Evolutionary conservation across 2,888 invertebrate genomes (phyloP).

Genomic region (Xestobium rufovillosum): DNA sequence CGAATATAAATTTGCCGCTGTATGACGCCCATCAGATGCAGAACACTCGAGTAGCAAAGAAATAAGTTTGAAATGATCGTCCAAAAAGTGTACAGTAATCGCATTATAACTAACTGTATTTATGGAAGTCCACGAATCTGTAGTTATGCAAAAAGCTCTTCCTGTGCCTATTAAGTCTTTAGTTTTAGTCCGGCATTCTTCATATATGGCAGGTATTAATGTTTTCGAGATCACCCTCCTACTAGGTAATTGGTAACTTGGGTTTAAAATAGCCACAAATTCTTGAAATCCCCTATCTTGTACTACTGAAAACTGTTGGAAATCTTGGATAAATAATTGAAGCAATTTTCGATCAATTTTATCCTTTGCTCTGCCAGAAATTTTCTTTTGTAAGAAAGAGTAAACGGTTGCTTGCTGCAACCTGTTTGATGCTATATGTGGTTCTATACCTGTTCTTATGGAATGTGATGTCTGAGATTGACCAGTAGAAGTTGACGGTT

Average conservation of each 20-base stretch:
- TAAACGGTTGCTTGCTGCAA: constrained; percentile 1
- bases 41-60: constrained; percentile 1
- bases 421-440: not conserved
- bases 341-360: constrained; percentile 5
- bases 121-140: not conserved
- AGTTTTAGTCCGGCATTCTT: constrained; percentile 1
- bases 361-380: constrained; percentile 4
- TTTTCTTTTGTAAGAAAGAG: not conserved
- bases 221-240: not conserved
- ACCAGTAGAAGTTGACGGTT: not conserved
- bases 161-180: constrained; percentile 1
- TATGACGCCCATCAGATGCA: constrained; percentile 1
- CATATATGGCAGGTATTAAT: constrained; percentile 1
- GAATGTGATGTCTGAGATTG: not conserved
- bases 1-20: not conserved
- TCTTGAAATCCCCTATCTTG: too few relatives aligned
- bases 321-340: not conserved
- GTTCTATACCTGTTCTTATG: not conserved
- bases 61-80: not conserved
- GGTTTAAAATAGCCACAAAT: not conserved
- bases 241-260: constrained; percentile 3
- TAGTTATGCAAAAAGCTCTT: constrained; percentile 1
- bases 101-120: constrained; percentile 1
- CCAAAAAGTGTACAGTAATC: not conserved
- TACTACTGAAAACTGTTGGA: constrained; percentile 2